Conservation (phyloP, 2,797 vertebrate genomes). For the Crax fasciolata region DNA sequence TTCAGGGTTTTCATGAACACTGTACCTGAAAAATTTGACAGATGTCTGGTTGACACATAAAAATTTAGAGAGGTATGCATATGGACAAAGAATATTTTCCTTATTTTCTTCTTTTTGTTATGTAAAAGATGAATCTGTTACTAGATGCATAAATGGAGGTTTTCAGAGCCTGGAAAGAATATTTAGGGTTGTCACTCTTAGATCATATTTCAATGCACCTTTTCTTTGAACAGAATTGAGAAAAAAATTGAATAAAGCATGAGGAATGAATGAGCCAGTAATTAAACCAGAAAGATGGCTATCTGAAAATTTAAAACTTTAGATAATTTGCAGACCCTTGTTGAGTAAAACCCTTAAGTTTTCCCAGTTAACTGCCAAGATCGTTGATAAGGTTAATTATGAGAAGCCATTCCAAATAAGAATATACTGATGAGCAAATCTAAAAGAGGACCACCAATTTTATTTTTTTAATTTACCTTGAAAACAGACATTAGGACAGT, state of each 20-base stretch:
- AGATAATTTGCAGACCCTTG: slow-evolving; percentile 49
- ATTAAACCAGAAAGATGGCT: slow-evolving; percentile 28
- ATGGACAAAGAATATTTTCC: neutral
- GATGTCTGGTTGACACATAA: neutral
- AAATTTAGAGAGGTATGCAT: neutral
- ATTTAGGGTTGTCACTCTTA: neutral
- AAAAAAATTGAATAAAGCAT: neutral
- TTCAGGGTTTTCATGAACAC: neutral
- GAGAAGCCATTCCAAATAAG: neutral
- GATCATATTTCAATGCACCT: neutral
- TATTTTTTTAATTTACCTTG: slow-evolving; percentile 74
- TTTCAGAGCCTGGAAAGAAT: neutral
- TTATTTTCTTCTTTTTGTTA: neutral
- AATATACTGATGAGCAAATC: slow-evolving; percentile 2
- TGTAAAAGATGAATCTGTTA: neutral
- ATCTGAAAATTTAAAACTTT: slow-evolving; percentile 25
- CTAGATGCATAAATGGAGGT: neutral
- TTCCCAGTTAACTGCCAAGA: slow-evolving; percentile 40
- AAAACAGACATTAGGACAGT: neutral
- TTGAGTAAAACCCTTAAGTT: slow-evolving; percentile 58
- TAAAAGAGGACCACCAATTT: slow-evolving; percentile 53
- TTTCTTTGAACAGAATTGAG: neutral
- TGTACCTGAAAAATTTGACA: neutral
- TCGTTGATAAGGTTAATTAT: slow-evolving; percentile 30
- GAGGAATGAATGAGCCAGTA: neutral